phyloP scores from a whole-genome alignment of 1,140 invertebrate species.

The Hypothenemus hampei region DNA sequence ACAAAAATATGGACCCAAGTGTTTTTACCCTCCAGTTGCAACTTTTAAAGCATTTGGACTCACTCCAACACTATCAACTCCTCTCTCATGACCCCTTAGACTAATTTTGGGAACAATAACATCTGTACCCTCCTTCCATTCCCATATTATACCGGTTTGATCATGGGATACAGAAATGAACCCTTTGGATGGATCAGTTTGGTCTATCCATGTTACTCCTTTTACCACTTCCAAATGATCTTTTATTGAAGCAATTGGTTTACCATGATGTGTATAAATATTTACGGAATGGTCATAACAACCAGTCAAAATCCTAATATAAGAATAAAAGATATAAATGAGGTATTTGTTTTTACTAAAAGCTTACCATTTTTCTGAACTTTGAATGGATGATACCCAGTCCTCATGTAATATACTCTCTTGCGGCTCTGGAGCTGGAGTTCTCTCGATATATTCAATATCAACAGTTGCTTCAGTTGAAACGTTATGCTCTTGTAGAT shows the following conservation, averaged over 20 bases:
- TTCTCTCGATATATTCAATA: constrained; percentile 85
- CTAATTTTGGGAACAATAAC: constrained; percentile 74
- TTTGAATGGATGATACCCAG: constrained; percentile 86
- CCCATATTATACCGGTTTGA: constrained; percentile 87
- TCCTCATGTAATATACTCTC: constrained; percentile 91
- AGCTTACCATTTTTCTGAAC: constrained; percentile 62
- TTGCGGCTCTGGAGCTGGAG: constrained; percentile 82
- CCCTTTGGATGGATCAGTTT: constrained; percentile 56
- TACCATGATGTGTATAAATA: constrained; percentile 82
- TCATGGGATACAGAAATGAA: constrained; percentile 89
- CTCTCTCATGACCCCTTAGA: constrained; percentile 83
- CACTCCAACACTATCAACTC: constrained; percentile 78
- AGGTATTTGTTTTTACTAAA: background rate
- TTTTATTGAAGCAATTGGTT: constrained; percentile 75
- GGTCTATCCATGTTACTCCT: constrained; percentile 78
- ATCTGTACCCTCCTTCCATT: constrained; percentile 70
- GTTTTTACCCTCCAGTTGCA: constrained; percentile 69
- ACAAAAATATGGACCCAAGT: background rate
- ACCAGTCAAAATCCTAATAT: constrained; percentile 78
- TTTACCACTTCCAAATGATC: constrained; percentile 75
- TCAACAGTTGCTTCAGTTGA: constrained; percentile 75
- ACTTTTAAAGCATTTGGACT: constrained; percentile 58
- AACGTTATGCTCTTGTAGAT: constrained; percentile 61
- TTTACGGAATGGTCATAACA: constrained; percentile 92
- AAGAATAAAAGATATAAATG: background rate